Evolutionary conservation across 2,113 vertebrate genomes (phyloP).

Genomic region (Lepus timidus): DNA sequence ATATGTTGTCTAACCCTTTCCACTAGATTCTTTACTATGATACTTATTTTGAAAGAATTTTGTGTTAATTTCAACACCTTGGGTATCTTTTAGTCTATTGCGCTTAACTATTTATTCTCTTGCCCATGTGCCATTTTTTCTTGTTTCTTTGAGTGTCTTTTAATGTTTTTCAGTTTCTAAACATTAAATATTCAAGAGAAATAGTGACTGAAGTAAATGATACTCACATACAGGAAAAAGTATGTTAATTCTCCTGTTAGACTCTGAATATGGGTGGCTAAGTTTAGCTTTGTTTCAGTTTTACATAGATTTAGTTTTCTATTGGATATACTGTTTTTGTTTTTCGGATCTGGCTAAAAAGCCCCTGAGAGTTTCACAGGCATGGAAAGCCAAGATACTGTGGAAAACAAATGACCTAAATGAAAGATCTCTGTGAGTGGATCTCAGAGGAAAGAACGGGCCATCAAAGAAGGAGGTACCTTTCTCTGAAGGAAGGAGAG

Average conservation of each 20-base stretch:
- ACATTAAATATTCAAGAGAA: not conserved
- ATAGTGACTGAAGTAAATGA: not conserved
- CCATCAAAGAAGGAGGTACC: too few relatives aligned
- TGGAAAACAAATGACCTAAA: too few relatives aligned
- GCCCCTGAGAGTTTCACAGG: too few relatives aligned
- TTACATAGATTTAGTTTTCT: not conserved
- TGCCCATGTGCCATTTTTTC: not conserved
- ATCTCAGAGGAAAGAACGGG: too few relatives aligned
- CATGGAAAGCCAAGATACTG: too few relatives aligned
- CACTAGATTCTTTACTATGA: not conserved
- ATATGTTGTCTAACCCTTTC: not conserved
- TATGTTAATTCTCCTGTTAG: not conserved
- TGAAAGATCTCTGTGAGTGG: too few relatives aligned
- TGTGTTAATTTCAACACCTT: not conserved
- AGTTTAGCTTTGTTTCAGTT: conserved; percentile 2
- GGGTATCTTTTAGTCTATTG: not conserved
- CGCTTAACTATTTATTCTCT: not conserved
- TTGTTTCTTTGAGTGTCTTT: not conserved
- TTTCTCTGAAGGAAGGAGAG: too few relatives aligned
- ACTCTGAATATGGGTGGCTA: not conserved
- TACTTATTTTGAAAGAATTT: not conserved
- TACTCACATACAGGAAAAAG: not conserved
- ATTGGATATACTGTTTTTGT: not conserved
- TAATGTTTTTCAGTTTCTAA: not conserved
- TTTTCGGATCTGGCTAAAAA: too few relatives aligned